phyloP scores from a whole-genome alignment of 2,888 invertebrate species.

The Mythimna loreyi region DNA sequence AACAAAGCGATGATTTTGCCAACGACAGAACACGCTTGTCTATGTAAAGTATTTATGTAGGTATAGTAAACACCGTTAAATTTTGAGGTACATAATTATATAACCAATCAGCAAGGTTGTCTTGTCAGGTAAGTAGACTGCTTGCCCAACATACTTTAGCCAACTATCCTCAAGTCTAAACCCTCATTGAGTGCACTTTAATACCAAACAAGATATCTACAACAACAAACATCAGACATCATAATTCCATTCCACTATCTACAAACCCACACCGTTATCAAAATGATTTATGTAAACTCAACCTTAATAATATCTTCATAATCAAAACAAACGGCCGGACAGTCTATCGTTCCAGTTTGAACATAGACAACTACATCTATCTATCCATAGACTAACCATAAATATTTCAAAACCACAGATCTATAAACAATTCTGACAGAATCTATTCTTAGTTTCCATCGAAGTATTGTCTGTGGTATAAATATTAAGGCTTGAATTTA shows the following conservation, averaged over 20 bases:
- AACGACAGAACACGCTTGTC: too few relatives aligned
- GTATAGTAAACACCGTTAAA: too few relatives aligned
- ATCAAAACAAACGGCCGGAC: slow-evolving; percentile 36
- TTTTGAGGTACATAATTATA: too few relatives aligned
- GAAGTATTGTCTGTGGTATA: slow-evolving; percentile 37
- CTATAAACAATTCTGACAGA: slow-evolving; percentile 52
- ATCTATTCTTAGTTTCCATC: slow-evolving; percentile 42
- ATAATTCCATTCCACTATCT: slow-evolving; percentile 24
- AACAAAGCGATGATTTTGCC: too few relatives aligned
- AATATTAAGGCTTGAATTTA: slow-evolving; percentile 17
- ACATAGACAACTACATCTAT: slow-evolving; percentile 27
- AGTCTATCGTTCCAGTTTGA: slow-evolving; percentile 40
- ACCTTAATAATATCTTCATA: slow-evolving; percentile 39
- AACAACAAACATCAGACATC: neutral
- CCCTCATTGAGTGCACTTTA: slow-evolving; percentile 5
- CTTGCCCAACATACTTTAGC: neutral
- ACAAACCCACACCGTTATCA: slow-evolving; percentile 33
- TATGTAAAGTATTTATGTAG: too few relatives aligned
- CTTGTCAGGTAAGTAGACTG: neutral
- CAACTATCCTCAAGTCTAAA: neutral
- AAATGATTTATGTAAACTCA: slow-evolving; percentile 43
- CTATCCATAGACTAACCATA: slow-evolving; percentile 25
- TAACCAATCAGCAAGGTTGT: neutral
- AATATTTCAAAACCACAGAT: slow-evolving; percentile 44
- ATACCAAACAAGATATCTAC: slow-evolving; percentile 20